phyloP scores from a whole-genome alignment of 2,113 vertebrate species.

The Osmerus mordax region DNA sequence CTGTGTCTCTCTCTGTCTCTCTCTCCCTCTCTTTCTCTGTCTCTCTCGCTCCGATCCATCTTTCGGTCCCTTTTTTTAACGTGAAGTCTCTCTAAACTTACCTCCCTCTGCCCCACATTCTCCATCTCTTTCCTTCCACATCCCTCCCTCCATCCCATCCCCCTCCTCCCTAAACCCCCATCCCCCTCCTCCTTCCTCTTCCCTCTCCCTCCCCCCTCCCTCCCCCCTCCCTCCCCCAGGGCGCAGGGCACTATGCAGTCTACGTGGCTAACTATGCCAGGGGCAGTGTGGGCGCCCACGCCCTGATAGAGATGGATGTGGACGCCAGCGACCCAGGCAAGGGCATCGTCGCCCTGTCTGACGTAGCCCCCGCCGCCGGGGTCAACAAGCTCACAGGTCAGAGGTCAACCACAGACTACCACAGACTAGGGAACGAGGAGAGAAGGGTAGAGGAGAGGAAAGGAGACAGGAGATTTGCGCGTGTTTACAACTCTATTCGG shows the following conservation, averaged over 20 bases:
- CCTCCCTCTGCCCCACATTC: background rate
- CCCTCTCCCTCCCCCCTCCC: background rate
- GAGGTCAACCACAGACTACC: no score
- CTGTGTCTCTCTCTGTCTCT: background rate
- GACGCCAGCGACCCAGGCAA: conserved; percentile 79
- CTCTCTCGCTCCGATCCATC: background rate
- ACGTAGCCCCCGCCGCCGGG: conserved; percentile 79
- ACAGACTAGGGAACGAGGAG: no score
- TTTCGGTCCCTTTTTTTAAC: no score
- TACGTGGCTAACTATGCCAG: conserved; percentile 95
- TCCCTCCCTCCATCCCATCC: no score
- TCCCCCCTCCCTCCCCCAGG: conserved; percentile 65
- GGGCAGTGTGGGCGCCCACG: conserved; percentile 82
- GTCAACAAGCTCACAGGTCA: conserved; percentile 92
- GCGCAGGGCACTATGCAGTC: conserved; percentile 86
- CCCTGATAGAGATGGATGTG: conserved; percentile 90
- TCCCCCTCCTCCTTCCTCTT: background rate
- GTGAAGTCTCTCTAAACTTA: no score
- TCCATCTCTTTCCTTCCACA: background rate
- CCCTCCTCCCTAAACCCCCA: no score
- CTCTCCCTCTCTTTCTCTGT: background rate
- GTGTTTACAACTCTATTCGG: background rate
- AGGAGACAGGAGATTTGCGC: background rate
- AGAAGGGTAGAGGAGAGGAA: background rate
- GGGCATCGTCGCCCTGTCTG: conserved; percentile 82